Base-by-base conservation (phyloP, 2,113 vertebrate genomes). In the Brachyistius frenatus region DNA sequence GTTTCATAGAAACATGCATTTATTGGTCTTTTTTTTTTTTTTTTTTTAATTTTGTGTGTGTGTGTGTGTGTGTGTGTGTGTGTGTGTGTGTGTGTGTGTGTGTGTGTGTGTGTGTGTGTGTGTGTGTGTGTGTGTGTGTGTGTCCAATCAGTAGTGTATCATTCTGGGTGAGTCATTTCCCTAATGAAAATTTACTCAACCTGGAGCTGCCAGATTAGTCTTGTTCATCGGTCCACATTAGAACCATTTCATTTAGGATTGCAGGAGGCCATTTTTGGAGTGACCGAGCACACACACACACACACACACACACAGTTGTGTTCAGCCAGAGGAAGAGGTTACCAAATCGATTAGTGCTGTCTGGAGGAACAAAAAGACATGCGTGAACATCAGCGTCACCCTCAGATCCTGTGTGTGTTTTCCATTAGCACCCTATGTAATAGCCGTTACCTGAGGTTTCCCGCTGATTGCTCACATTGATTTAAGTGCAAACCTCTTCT, bases 331-430 rank as follows among this genome's bases (percentile, higher is more conserved):
- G 6, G n/a, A 65, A 83, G 60, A 74, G 76, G 80, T 83, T 60
- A 80, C 52, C 62, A 70, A 86, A 88, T 88, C 57, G 53, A 89
- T 88, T 73, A 78, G 70, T 71, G 65, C 23, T 39, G 75, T 84
- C 73, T 88, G 58, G 47, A 85, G 36, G 36, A 64, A 50, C 50
- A 75, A 63, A 80, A 72, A 73, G 23, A 68, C 56, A 49, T 54
- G 66, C 50, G 57, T 82, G 80, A 66, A 53, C 54, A 67, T n/a
- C 32, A 70, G 3, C 31, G 65, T 71, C 53, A 71, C 57, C 11
- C 53, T 35, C 16, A 31, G n/a, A 66, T 68, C 55, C 30, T 63
- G 55, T 69, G 73, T 44, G 58, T 52, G 46, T 31, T 66, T 44
- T 61, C 16, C 7, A 11, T 47, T 14, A 66, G n/a, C 15, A 23